A percentile compares a stretch with the other conserved stretches of the same genome.
Evolutionary conservation across 2,797 vertebrate species (phyloP).

Genomic region (Notoglanidium macrostoma): DNA sequence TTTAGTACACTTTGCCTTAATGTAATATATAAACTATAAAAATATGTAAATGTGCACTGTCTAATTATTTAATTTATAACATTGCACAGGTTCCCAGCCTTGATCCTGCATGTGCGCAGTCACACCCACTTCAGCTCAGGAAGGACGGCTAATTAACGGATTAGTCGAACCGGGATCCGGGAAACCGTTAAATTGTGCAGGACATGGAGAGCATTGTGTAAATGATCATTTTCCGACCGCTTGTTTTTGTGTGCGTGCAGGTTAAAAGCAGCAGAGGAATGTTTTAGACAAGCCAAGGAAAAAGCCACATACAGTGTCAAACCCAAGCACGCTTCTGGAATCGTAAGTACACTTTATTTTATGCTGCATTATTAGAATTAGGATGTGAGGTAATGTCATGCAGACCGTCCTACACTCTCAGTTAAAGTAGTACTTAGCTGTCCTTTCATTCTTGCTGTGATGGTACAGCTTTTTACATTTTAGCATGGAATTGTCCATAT

Average conservation of each 20-base stretch:
- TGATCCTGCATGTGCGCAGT: neutral
- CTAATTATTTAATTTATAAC: neutral
- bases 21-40: neutral
- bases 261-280: slow-evolving; percentile 90
- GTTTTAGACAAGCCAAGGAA: slow-evolving; percentile 90
- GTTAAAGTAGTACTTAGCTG: neutral
- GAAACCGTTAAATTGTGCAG: neutral
- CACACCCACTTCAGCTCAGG: neutral
- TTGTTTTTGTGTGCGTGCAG: slow-evolving; percentile 64
- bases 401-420: neutral
- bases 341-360: slow-evolving; percentile 75
- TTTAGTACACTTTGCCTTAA: too few species aligned
- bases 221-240: neutral
- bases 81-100: neutral
- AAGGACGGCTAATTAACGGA: neutral
- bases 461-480: neutral
- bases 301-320: slow-evolving; percentile 92
- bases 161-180: neutral
- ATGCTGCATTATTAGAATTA: neutral
- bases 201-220: neutral
- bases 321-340: slow-evolving; percentile 92
- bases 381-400: neutral
- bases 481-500: neutral
- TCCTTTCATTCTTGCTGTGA: neutral
- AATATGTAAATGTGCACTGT: neutral